Evolutionary conservation across 2,797 vertebrate genomes (phyloP).

Genomic region (Tiaroga cobitis): DNA sequence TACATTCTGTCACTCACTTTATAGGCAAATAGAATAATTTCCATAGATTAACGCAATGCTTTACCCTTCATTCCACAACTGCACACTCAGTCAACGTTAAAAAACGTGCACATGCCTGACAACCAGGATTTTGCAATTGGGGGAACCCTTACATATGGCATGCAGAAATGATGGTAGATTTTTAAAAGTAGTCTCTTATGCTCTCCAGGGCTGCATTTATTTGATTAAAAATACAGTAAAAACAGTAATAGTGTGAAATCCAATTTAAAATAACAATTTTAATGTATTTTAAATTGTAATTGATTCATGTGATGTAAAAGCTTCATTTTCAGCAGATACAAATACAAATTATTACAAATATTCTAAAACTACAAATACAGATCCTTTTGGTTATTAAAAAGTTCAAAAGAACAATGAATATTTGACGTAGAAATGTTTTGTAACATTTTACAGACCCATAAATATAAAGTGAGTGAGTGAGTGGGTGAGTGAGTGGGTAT

Average conservation of each 20-base stretch:
- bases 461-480: neutral
- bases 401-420: neutral
- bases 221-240: neutral
- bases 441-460: neutral
- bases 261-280: neutral
- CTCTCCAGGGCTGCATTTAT: neutral
- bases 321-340: neutral
- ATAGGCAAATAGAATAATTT: neutral
- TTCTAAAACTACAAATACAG: too few species aligned
- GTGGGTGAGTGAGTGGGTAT: too few species aligned
- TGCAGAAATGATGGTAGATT: too few species aligned
- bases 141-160: neutral
- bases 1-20: conserved; percentile 34
- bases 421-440: neutral
- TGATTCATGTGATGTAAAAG: neutral
- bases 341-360: too few species aligned
- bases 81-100: neutral
- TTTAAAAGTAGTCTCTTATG: neutral
- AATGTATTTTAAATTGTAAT: neutral
- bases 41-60: conserved; percentile 26
- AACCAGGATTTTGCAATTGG: neutral
- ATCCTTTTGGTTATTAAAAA: too few species aligned
- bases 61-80: neutral
- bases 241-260: neutral
- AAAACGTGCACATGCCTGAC: conserved; percentile 7